Evolutionary conservation across 2,113 vertebrate genomes (phyloP), one percentile per base, ranked within the genome.

Genomic region (Chrysemys picta): DNA sequence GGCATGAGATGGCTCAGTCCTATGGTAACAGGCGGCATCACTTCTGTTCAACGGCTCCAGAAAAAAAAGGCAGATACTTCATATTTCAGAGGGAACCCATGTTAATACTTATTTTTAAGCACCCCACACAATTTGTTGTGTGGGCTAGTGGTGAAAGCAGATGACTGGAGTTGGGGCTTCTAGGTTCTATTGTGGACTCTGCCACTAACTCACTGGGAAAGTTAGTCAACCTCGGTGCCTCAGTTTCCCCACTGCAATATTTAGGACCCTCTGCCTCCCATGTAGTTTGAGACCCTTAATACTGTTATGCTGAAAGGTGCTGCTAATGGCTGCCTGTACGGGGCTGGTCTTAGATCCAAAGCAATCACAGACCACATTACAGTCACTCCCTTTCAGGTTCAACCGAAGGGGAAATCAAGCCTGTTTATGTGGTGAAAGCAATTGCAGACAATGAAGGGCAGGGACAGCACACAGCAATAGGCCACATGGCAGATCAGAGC

Each of bases 191-290:
- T 38, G 49, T 80, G 29, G 47, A 45, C 9, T 82, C n/a, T 52
- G 11, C n/a, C 80, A 82, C 21, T 11, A 27, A 56, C 7, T 9
- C 0, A 4, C 25, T 3, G 0, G 38, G 76, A 82, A 38, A 42
- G n/a, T 76, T 3, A 45, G 38, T 76, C n/a, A 45, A 25, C 21
- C 22, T 12, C 5, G 12, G 21, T 76, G 38, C 38, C 38, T 45
- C 59, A 35, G 38, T 76, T 38, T 76, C 72, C 22, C 72, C 72
- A 76, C 6, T 69, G 14, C 16, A 21, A 69, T n/a, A 69, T 69
- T 69, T n/a, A 69, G n/a, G 62, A 35, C 17, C 29, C 29, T 31
- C 59, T 62, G 29, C 11, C 29, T 16, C 59, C 59, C 59, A 35
- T 13, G 59, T 62, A 29, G 35, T 35, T 62, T 59, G 57, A 59